Conservation (phyloP, 2,888 invertebrate genomes). For the Drosophila pullipes region DNA sequence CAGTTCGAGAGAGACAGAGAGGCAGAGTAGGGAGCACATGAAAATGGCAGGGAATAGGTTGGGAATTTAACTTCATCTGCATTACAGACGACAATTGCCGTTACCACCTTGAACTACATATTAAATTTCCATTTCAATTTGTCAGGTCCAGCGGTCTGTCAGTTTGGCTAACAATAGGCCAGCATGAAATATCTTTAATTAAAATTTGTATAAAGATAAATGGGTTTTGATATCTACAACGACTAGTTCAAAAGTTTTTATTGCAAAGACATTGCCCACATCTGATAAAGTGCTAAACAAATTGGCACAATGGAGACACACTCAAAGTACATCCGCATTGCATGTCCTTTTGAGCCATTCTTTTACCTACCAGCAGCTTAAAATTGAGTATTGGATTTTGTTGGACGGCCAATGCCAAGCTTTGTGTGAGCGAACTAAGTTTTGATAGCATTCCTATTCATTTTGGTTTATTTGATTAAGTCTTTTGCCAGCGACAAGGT, state of each 20-base stretch:
- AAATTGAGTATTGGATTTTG: conserved; percentile 53
- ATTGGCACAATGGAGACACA: conserved; percentile 68
- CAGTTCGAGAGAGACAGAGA: neutral
- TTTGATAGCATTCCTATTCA: conserved; percentile 65
- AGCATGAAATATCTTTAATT: conserved; percentile 78
- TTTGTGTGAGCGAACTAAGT: conserved; percentile 56
- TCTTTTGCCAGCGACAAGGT: conserved; percentile 29
- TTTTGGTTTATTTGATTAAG: conserved; percentile 49
- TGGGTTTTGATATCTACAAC: conserved; percentile 71
- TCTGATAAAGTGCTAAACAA: conserved; percentile 58
- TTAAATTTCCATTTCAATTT: conserved; percentile 42
- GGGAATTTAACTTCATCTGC: conserved; percentile 54
- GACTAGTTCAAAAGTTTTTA: conserved; percentile 73
- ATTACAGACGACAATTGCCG: conserved; percentile 55
- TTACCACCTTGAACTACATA: conserved; percentile 53
- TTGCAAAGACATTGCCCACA: conserved; percentile 60
- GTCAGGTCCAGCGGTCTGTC: conserved; percentile 17
- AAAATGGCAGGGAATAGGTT: neutral
- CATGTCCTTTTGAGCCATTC: conserved; percentile 1
- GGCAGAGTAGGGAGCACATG: neutral
- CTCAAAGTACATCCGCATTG: conserved; percentile 11
- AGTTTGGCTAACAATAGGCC: conserved; percentile 62
- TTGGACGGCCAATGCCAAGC: conserved; percentile 43
- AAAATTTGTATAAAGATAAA: conserved; percentile 79
- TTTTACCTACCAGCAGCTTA: conserved; percentile 66